Percentiles rank a stretch among this genome's conserved stretches.
Evolutionary conservation across 2,797 vertebrate species (phyloP).

Genomic region (Hypotaenidia okinawae): DNA sequence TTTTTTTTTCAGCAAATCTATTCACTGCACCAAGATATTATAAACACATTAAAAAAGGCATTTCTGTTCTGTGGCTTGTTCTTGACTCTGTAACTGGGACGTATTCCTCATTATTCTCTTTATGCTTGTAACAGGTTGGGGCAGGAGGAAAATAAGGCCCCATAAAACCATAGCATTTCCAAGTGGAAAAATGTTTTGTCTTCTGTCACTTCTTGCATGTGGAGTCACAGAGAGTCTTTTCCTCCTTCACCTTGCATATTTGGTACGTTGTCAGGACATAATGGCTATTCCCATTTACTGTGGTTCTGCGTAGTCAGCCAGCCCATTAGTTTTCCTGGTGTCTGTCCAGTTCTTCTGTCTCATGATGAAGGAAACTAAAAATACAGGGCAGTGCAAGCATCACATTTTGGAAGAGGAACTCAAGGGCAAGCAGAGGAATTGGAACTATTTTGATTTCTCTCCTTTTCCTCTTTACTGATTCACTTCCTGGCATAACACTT

Average conservation of each 20-base stretch:
- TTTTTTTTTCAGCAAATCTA: not conserved
- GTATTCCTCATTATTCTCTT: not conserved
- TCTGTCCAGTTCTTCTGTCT: not conserved
- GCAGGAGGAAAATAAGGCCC: not conserved
- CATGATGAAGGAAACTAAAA: slow-evolving; percentile 10
- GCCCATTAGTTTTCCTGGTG: not conserved
- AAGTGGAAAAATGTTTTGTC: not conserved
- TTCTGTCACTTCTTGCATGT: not conserved
- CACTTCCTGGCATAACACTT: not conserved
- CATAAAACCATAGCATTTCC: not conserved
- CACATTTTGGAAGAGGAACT: not conserved
- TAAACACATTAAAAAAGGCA: not conserved
- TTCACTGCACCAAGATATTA: not conserved
- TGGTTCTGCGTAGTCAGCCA: not conserved
- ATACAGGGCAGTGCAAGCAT: not conserved
- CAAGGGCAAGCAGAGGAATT: not conserved
- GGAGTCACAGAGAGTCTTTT: not conserved
- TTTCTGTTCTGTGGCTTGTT: not conserved
- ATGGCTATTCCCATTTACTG: not conserved
- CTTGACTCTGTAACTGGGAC: not conserved
- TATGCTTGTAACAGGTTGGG: not conserved
- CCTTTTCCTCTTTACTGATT: not conserved
- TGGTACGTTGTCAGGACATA: not conserved
- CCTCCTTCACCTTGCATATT: not conserved
- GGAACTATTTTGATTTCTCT: not conserved